These are phyloP conservation scores for Agrochola litura DNA, from an alignment of 2,888 invertebrate genomes.

Conservation along the genomic window DNA sequence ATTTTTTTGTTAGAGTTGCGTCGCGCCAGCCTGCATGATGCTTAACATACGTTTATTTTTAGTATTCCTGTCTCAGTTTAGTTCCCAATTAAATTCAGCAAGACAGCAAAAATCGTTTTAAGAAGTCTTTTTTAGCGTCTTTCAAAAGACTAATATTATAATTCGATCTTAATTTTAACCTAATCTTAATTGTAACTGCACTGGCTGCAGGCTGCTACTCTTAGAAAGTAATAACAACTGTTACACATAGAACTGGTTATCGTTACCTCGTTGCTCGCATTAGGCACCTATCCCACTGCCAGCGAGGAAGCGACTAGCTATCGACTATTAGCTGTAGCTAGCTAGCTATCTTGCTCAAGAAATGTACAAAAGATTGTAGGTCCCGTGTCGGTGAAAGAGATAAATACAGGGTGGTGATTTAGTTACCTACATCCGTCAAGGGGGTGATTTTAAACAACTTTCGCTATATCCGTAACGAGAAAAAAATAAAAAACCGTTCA, in stretches of 20 bases:
- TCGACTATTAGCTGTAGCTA: too few relatives aligned
- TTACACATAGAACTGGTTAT: constrained; percentile 45
- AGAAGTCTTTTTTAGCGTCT: too few relatives aligned
- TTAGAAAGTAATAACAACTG: constrained; percentile 42
- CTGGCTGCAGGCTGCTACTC: neutral
- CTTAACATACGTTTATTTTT: neutral
- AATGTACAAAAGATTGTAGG: neutral
- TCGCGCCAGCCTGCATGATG: too few relatives aligned
- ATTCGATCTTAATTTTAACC: too few relatives aligned
- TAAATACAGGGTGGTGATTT: neutral
- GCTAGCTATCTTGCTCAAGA: neutral
- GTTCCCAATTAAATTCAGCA: neutral
- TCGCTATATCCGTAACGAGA: too few relatives aligned
- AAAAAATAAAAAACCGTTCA: too few relatives aligned
- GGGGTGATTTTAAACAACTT: too few relatives aligned
- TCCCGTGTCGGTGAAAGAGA: neutral
- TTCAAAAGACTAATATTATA: too few relatives aligned
- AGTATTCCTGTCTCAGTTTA: neutral
- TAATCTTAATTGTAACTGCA: constrained; percentile 28
- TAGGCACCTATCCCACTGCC: neutral
- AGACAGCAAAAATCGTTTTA: too few relatives aligned
- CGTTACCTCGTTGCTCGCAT: constrained; percentile 1
- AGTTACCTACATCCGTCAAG: too few relatives aligned
- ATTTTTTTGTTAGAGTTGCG: too few relatives aligned
- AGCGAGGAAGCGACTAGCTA: neutral